A percentile compares a stretch with the other conserved stretches of the same genome.
These are phyloP conservation scores for Rhinopithecus roxellana DNA, from an alignment of 2,113 vertebrate species.

Conservation along the genomic window DNA sequence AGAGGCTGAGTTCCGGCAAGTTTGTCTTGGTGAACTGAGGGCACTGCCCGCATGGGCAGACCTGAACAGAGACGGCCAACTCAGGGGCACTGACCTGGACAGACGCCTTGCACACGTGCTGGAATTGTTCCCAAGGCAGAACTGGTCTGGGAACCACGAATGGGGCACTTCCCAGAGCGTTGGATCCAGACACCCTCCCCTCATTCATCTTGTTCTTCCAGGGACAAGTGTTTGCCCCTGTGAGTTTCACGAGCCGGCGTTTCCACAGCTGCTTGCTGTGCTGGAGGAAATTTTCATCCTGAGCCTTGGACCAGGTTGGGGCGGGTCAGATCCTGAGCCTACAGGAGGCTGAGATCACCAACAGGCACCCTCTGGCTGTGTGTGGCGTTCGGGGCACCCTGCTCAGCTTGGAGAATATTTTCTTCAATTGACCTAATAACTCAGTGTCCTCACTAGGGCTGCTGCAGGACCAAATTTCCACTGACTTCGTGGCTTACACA, in stretches of 20 bases:
- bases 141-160: fast-evolving
- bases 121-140: too few species aligned
- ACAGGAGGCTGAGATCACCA: fast-evolving
- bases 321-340: background rate
- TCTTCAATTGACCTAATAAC: background rate
- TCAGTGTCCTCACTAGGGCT: background rate
- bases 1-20: background rate
- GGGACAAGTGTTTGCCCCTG: background rate
- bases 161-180: fast-evolving
- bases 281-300: background rate
- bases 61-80: fast-evolving
- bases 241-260: fast-evolving
- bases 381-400: background rate
- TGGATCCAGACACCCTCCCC: fast-evolving
- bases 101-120: fast-evolving
- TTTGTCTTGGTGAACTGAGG: background rate
- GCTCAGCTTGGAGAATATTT: background rate
- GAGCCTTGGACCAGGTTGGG: background rate
- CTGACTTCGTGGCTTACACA: background rate
- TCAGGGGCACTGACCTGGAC: fast-evolving
- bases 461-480: too few species aligned
- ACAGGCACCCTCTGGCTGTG: background rate
- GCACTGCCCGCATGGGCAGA: background rate
- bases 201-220: background rate
- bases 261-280: background rate